Evolutionary conservation across 2,797 vertebrate genomes (phyloP).

Genomic region (Fratercula arctica): DNA sequence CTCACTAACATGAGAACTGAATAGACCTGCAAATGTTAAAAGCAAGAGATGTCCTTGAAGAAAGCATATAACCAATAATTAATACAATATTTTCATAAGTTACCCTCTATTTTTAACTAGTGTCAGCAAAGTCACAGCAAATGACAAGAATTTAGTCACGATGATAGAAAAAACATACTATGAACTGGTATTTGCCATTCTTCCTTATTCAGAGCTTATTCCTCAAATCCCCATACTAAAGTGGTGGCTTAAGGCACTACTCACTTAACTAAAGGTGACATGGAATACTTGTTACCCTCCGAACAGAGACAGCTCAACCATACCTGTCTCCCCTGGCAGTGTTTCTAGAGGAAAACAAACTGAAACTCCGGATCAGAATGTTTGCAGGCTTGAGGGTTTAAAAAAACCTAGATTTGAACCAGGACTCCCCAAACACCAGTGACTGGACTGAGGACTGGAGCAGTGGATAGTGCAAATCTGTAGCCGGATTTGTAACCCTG

Average conservation of each 20-base stretch:
- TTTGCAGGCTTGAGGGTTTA: background rate
- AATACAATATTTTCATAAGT: background rate
- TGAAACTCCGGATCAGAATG: background rate
- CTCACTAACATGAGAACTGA: background rate
- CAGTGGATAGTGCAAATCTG: background rate
- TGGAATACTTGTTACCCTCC: no score
- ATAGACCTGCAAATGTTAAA: background rate
- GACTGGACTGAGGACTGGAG: background rate
- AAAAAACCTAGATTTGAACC: background rate
- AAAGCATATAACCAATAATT: background rate
- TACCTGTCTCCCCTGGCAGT: background rate
- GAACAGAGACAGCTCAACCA: background rate
- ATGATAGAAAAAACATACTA: background rate
- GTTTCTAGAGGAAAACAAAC: background rate
- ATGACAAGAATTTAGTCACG: background rate
- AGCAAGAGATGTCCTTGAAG: background rate
- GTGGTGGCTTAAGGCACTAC: background rate
- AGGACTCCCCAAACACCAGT: background rate
- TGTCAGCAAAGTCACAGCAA: background rate
- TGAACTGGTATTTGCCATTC: background rate
- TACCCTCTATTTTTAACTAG: background rate
- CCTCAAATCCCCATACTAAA: background rate
- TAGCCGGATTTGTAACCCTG: background rate
- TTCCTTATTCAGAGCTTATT: background rate
- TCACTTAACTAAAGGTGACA: background rate